phyloP scores from a whole-genome alignment of 2,888 invertebrate species.

The Eupithecia insigniata region DNA sequence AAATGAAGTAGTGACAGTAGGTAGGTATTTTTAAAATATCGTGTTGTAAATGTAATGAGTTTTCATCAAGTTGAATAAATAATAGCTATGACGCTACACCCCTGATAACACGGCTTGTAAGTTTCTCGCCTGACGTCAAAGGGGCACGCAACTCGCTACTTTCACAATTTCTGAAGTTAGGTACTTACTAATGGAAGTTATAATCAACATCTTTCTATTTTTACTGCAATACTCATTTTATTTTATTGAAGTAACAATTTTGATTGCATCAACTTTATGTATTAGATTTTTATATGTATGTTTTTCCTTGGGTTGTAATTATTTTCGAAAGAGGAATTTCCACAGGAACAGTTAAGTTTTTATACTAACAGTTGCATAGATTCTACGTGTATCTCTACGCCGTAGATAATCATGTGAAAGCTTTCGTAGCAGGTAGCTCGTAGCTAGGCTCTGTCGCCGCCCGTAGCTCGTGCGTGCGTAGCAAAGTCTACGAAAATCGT shows the following conservation, averaged over 20 bases:
- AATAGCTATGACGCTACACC: not conserved
- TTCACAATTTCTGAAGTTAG: not conserved
- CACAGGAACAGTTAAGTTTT: not conserved
- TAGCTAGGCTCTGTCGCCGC: no score
- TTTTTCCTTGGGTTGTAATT: no score
- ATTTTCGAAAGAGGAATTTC: not conserved
- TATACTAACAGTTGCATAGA: not conserved
- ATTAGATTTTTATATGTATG: no score
- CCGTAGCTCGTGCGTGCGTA: no score
- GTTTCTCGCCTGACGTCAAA: not conserved
- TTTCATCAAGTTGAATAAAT: not conserved
- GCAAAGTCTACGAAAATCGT: not conserved
- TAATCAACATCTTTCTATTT: not conserved
- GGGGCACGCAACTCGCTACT: not conserved
- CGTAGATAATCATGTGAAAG: not conserved
- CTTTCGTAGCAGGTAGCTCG: not conserved
- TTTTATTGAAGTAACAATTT: not conserved
- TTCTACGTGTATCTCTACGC: not conserved
- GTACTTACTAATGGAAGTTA: not conserved
- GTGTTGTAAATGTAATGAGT: not conserved
- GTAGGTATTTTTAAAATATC: not conserved
- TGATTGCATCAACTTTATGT: no score
- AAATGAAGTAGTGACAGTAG: not conserved
- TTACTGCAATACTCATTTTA: not conserved
- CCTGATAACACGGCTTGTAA: not conserved